Evolutionary conservation across 2,113 vertebrate species (phyloP), one percentile per base, ranked within the genome.

Genomic region (Ceuthmochares aereus): DNA sequence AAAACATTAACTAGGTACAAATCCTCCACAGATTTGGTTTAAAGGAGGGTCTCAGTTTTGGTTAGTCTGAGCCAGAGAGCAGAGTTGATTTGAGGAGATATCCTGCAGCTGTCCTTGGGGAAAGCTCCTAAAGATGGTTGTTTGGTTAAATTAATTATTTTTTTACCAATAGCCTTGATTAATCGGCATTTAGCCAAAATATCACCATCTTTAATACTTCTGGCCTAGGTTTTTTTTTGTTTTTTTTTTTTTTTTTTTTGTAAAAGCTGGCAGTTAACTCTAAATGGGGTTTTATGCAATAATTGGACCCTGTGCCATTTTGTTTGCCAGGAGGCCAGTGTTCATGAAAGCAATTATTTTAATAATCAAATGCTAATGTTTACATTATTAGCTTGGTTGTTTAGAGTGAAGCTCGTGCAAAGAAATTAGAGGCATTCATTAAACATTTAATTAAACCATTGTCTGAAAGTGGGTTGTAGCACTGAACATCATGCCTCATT

Each of bases 291-390:
- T 83, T 90, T 25, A 34, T 36, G 81, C 77, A 84, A 86, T 79
- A 93, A 83, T 6, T 58, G 43, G 36, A 13, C 29, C 14, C 47
- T 49, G 22, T 49, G 21, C 62, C 59, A 34, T 92, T 81, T 81
- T 91, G 36, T 64, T 88, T 94, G 69, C 67, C 51, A 92, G 64
- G 62, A 81, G 68, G 70, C 42, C 5, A 11, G 37, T 76, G 26
- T 85, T 97, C 36, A 26, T 83, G 63, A 93, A 93, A 89, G 36
- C 54, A 89, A 81, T 92, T 83, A 88, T 85, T 94, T 94, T 86
- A 78, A 82, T 91, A 91, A 95, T 85, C 42, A 87, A 93, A 63
- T 67, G 40, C 75, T 60, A 43, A 37, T 89, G 60, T 84, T 96
- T 88, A 77, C 60, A 43, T 89, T 91, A 88, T 91, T 94, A 93